Base-by-base conservation (phyloP, 2,888 invertebrate genomes). In the Acleris laterana region DNA sequence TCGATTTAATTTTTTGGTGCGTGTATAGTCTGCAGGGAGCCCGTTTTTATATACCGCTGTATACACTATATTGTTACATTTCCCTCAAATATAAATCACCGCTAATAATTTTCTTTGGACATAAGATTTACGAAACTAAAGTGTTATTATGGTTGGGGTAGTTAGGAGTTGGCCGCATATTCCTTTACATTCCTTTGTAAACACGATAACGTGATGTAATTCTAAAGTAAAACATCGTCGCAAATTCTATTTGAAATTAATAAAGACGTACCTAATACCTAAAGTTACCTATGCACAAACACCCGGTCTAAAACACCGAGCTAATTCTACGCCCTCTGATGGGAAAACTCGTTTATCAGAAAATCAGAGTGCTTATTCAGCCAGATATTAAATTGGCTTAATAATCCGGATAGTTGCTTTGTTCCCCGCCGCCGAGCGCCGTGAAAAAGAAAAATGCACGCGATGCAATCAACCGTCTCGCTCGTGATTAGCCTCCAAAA, bases 351-450 rank as follows among this genome's bases (percentile, higher is more conserved):
- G 52, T 68, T 63, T 65, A 56, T 66, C 56, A 57, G 56, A 62
- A 57, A 62, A 68, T 55, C 61, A 68, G 59, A 70, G 61, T 22
- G 66, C 62, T 69, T 70, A 83, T 84, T 85, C 85, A 77, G 59
- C 63, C 38, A 63, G 68, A 85, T 83, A 85, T 81, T 81, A 84
- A 87, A 89, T 88, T 88, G 88, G 83, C 81, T 84, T 87, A 87
- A 88, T 89, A 87, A 87, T 85, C 85, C 79, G 72, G 82, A 83
- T 84, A 83, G 86, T 84, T 85, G 85, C 88, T 86, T 84, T 83
- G 85, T 84, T 82, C 88, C 83, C 82, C 85, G 85, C 82, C 84
- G 84, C 83, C 82, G 84, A 82, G 84, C 81, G 77, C 76, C 78
- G 77, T 77, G 83, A 81, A 82, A 81, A 83, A 77, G 75, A 79